Conservation (phyloP, 2,113 vertebrate species). For the Balaenoptera acutorostrata region DNA sequence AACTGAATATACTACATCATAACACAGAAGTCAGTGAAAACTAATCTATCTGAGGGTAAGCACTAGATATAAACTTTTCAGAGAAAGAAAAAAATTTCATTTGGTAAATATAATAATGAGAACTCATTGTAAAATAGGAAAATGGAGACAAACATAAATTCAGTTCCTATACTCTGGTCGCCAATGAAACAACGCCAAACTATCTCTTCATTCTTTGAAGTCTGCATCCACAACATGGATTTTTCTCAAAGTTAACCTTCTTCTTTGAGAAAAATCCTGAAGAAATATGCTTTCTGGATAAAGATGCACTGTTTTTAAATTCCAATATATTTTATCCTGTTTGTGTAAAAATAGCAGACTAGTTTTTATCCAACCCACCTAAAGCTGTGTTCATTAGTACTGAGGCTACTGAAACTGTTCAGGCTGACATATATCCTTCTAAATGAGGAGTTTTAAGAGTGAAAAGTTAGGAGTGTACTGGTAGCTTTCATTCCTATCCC, state of each 20-base stretch:
- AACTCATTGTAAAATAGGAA: not conserved
- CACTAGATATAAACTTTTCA: not conserved
- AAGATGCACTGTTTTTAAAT: not conserved
- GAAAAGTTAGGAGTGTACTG: not conserved
- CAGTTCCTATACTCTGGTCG: not conserved
- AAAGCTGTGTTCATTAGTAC: not conserved
- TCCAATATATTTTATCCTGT: not conserved
- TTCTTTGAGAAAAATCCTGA: not conserved
- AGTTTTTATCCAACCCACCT: not conserved
- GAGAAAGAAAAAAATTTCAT: not conserved
- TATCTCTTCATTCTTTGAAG: not conserved
- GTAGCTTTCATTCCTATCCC: not conserved
- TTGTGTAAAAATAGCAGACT: not conserved
- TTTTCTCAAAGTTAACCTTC: not conserved
- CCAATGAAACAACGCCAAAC: not conserved
- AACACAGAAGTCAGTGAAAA: not conserved
- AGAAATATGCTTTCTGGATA: not conserved
- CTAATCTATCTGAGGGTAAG: not conserved
- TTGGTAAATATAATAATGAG: not conserved
- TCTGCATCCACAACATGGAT: not conserved
- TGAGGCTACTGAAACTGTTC: not conserved
- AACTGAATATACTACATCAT: not conserved
- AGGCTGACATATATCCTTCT: not conserved
- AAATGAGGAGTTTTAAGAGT: not conserved
- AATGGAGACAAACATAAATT: not conserved